A percentile compares a stretch with the other conserved stretches of the same genome.
Evolutionary conservation across 2,113 vertebrate genomes (phyloP).

Genomic region (Aphyosemion australe): DNA sequence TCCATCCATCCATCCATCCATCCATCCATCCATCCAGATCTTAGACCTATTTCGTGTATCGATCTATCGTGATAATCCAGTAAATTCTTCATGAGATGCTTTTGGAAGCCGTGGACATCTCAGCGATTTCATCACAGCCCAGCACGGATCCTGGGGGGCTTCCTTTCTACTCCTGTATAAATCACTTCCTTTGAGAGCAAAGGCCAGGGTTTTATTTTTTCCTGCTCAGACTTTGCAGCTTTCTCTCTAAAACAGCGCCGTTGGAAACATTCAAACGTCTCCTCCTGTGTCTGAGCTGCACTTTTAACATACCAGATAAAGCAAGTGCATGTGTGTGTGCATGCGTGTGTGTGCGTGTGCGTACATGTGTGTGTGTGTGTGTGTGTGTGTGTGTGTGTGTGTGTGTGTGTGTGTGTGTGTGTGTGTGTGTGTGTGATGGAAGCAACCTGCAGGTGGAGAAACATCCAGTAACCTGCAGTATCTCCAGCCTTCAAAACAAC

Average conservation of each 20-base stretch:
- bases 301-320: slow-evolving; percentile 65
- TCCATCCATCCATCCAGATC: too few species aligned
- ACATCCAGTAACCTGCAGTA: slow-evolving; percentile 65
- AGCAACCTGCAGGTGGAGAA: slow-evolving; percentile 65
- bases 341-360: too few species aligned
- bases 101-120: slow-evolving; percentile 10
- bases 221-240: slow-evolving; percentile 64
- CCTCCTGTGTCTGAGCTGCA: slow-evolving; percentile 58
- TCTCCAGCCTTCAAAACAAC: slow-evolving; percentile 63
- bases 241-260: slow-evolving; percentile 59
- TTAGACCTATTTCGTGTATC: not conserved
- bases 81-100: not conserved
- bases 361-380: slow-evolving; percentile 23
- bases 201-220: slow-evolving; percentile 61
- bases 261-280: slow-evolving; percentile 67
- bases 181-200: slow-evolving; percentile 69
- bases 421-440: slow-evolving; percentile 41
- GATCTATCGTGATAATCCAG: not conserved
- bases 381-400: slow-evolving; percentile 19
- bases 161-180: slow-evolving; percentile 68
- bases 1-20: too few species aligned
- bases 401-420: slow-evolving; percentile 19
- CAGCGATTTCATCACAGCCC: slow-evolving; percentile 44
- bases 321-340: slow-evolving; percentile 24
- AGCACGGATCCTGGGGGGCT: slow-evolving; percentile 51